A percentile compares a stretch with the other conserved stretches of the same genome.
phyloP scores from a whole-genome alignment of 2,113 vertebrate species.

The Tragelaphus buxtoni region DNA sequence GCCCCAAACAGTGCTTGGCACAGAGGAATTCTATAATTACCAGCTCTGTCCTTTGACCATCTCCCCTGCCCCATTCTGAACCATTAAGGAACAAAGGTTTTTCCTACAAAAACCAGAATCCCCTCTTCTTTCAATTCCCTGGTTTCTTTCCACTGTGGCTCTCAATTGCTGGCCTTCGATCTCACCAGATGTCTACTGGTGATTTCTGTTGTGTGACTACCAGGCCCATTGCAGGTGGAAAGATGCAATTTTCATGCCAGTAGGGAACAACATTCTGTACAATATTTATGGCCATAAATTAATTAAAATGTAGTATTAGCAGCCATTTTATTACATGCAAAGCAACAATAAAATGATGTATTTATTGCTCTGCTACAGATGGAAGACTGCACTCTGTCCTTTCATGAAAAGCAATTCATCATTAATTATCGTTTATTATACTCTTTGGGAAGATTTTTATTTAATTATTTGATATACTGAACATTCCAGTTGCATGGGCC shows the following conservation, averaged over 20 bases:
- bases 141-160: neutral
- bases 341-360: constrained; percentile 51
- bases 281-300: constrained; percentile 66
- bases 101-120: neutral
- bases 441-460: constrained; percentile 54
- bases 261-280: constrained; percentile 21
- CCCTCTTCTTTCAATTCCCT: neutral
- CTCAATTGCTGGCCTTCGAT: neutral
- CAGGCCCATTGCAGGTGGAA: neutral
- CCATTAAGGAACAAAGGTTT: neutral
- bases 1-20: neutral
- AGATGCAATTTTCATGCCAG: neutral
- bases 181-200: neutral
- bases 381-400: constrained; percentile 44
- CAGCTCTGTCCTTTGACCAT: neutral
- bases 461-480: constrained; percentile 63
- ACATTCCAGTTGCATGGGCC: neutral
- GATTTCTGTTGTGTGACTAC: neutral
- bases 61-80: neutral
- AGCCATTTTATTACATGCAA: constrained; percentile 56
- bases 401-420: constrained; percentile 47
- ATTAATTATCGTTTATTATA: constrained; percentile 61
- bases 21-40: neutral
- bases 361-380: constrained; percentile 46
- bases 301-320: constrained; percentile 60